Conservation (phyloP, 2,888 invertebrate species). For the Tiphia femorata region DNA sequence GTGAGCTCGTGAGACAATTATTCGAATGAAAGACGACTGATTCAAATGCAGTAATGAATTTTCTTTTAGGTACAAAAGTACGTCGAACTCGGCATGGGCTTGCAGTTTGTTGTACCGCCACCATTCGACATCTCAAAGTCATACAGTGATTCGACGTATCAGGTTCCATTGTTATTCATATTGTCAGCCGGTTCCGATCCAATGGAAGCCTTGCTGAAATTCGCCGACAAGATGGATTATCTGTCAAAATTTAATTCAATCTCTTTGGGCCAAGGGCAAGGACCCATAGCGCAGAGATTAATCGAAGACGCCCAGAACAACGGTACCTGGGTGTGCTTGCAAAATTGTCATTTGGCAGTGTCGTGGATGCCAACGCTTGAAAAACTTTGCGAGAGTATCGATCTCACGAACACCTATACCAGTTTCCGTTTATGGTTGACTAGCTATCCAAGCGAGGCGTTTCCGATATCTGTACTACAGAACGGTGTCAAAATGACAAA, state of each 20-base stretch:
- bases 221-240: conserved; percentile 71
- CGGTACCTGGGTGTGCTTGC: conserved; percentile 76
- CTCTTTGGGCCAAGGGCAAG: conserved; percentile 72
- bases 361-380: conserved; percentile 74
- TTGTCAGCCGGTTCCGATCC: conserved; percentile 75
- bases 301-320: conserved; percentile 70
- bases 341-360: conserved; percentile 77
- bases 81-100: conserved; percentile 59
- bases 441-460: conserved; percentile 71
- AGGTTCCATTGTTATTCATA: conserved; percentile 75
- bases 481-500: conserved; percentile 76
- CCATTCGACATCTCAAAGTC: conserved; percentile 73
- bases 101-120: conserved; percentile 63
- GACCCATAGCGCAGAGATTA: conserved; percentile 66
- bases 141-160: conserved; percentile 73
- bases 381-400: conserved; percentile 71
- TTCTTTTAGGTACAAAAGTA: conserved; percentile 66
- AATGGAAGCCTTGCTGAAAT: conserved; percentile 72
- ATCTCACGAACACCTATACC: conserved; percentile 69
- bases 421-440: conserved; percentile 78
- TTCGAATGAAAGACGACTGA: not conserved
- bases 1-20: conserved; percentile 10
- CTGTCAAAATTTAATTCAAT: conserved; percentile 69
- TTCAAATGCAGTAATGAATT: not conserved
- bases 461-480: conserved; percentile 75